Evolutionary conservation across 23 tunicate genomes (phyloP).

Genomic region (Trididemnum clinides): DNA sequence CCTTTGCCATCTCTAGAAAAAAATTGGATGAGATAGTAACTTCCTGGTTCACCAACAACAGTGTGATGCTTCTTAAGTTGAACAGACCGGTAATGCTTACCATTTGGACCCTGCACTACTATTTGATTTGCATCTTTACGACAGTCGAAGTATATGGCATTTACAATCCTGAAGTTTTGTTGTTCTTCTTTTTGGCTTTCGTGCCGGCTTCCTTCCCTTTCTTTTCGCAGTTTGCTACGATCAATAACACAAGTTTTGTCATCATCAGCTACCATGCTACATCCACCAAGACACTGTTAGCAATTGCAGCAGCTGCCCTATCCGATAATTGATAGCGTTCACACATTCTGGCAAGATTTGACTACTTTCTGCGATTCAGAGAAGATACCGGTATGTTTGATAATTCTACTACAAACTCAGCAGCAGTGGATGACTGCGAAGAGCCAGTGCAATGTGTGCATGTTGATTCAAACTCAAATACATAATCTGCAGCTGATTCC

Average conservation of each 20-base stretch:
- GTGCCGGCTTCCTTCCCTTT: not conserved
- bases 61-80: slow-evolving; percentile 3
- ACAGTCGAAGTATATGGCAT: slow-evolving; percentile 17
- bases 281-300: slow-evolving; percentile 22
- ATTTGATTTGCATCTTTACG: slow-evolving; percentile 35
- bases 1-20: slow-evolving; percentile 28
- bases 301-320: slow-evolving; percentile 29
- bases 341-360: slow-evolving; percentile 31
- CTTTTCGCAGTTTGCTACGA: slow-evolving; percentile 33
- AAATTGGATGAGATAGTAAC: slow-evolving; percentile 25
- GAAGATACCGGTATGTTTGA: no score
- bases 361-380: slow-evolving; percentile 24
- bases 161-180: slow-evolving; percentile 26
- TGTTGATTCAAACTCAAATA: not conserved
- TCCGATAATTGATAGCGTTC: slow-evolving; percentile 26
- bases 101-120: no score
- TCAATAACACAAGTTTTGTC: slow-evolving; percentile 22
- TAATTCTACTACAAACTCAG: no score
- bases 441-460: not conserved
- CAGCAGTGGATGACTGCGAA: no score
- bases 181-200: not conserved
- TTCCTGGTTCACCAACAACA: slow-evolving; percentile 25
- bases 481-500: no score
- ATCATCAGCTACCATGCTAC: not conserved
- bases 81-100: slow-evolving; percentile 1